Percentiles rank a stretch among this genome's conserved stretches.
Evolutionary conservation across 2,888 invertebrate genomes (phyloP).

Genomic region (Drosophila kambysellisi): DNA sequence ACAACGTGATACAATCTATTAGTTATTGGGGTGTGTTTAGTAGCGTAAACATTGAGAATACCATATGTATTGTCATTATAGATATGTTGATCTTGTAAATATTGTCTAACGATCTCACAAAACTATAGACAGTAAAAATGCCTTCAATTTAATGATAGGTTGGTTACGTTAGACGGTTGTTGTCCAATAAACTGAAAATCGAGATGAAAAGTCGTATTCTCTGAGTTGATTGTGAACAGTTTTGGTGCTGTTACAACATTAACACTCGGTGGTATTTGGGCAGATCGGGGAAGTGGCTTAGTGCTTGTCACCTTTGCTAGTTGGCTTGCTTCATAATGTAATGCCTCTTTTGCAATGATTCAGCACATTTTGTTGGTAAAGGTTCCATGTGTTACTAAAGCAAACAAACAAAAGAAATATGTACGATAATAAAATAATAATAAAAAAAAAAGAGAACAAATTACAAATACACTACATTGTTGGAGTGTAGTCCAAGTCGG

Average conservation of each 20-base stretch:
- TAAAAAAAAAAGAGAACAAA: constrained; percentile 9
- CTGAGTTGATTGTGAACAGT: background rate
- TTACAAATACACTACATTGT: constrained; percentile 4
- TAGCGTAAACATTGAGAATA: background rate
- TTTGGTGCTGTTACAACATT: constrained; percentile 18
- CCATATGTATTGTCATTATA: background rate
- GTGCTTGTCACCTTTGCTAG: constrained; percentile 37
- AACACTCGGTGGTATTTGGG: constrained; percentile 1
- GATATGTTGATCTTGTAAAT: background rate
- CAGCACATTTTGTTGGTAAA: constrained; percentile 18
- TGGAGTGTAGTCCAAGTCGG: constrained; percentile 18
- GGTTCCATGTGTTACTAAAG: background rate
- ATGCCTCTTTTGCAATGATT: constrained; percentile 25
- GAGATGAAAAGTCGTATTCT: background rate
- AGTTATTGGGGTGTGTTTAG: background rate
- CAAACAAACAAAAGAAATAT: background rate
- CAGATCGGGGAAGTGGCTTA: constrained; percentile 12
- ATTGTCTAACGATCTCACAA: background rate
- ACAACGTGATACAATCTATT: background rate
- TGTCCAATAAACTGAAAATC: background rate
- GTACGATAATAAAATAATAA: background rate
- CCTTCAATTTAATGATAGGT: background rate
- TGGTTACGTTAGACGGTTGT: background rate
- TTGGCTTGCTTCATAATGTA: constrained; percentile 37
- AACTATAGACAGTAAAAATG: background rate